These are phyloP conservation scores for Ophioninae sp. DNA, from an alignment of 2,888 invertebrate genomes.

Conservation along the genomic window DNA sequence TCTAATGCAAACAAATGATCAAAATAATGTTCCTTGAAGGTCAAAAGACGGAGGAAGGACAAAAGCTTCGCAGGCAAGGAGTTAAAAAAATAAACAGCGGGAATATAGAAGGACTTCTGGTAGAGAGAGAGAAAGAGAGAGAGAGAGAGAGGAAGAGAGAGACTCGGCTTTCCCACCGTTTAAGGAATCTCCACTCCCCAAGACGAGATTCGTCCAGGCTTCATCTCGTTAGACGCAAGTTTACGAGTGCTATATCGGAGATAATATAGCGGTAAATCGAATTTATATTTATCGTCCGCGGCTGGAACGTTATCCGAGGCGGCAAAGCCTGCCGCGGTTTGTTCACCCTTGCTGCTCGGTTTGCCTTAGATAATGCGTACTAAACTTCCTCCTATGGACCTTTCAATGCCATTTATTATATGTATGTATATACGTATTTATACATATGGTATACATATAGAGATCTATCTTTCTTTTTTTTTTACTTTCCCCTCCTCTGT, in stretches of 20 bases:
- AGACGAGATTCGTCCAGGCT: conserved; percentile 51
- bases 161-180: conserved; percentile 63
- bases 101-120: too few relatives aligned
- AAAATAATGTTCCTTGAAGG: too few relatives aligned
- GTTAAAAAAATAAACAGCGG: too few relatives aligned
- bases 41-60: too few relatives aligned
- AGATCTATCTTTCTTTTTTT: too few relatives aligned
- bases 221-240: conserved; percentile 70
- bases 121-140: not conserved
- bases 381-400: conserved; percentile 23
- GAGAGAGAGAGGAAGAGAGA: conserved; percentile 10
- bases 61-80: too few relatives aligned
- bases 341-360: conserved; percentile 40
- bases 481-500: not conserved
- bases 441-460: too few relatives aligned
- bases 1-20: too few relatives aligned
- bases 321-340: conserved; percentile 46
- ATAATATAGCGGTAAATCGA: conserved; percentile 67
- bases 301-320: conserved; percentile 35
- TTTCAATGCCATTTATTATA: not conserved
- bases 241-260: conserved; percentile 67
- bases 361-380: conserved; percentile 51
- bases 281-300: conserved; percentile 60
- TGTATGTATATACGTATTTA: too few relatives aligned
- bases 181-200: conserved; percentile 56